Percentiles rank a stretch among this genome's conserved stretches.
phyloP scores from a whole-genome alignment of 2,113 vertebrate species.

The Heterotis niloticus region DNA sequence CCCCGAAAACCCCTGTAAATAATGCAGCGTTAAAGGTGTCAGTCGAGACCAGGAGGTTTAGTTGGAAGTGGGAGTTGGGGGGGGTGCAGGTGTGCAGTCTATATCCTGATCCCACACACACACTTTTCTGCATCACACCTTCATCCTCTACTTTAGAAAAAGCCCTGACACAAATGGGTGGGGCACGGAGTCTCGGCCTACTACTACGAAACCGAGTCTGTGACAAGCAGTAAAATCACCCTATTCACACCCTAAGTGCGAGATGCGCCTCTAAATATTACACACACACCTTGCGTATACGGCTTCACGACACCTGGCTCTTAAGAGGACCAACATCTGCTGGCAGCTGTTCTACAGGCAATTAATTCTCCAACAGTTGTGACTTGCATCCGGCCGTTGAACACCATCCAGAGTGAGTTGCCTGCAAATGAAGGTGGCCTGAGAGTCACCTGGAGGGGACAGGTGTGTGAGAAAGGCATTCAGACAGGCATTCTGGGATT shows the following conservation, averaged over 20 bases:
- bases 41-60: constrained; percentile 41
- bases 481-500: no score
- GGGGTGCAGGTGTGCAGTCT: constrained; percentile 56
- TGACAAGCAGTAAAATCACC: constrained; percentile 65
- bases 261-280: constrained; percentile 76
- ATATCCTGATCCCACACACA: constrained; percentile 36
- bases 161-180: constrained; percentile 37
- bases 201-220: constrained; percentile 49
- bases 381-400: constrained; percentile 45
- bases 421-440: constrained; percentile 28
- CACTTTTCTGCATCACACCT: constrained; percentile 36
- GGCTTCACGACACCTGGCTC: constrained; percentile 67
- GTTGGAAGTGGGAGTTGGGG: constrained; percentile 41
- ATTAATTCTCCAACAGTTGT: constrained; percentile 60
- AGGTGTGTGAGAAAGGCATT: not conserved
- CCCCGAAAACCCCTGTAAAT: constrained; percentile 62
- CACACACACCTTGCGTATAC: constrained; percentile 65
- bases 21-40: constrained; percentile 66
- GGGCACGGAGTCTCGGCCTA: constrained; percentile 34
- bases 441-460: constrained; percentile 27
- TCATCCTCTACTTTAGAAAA: constrained; percentile 46
- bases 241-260: constrained; percentile 65
- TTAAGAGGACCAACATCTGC: constrained; percentile 65
- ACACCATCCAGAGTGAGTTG: constrained; percentile 38
- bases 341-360: constrained; percentile 66